Conservation (phyloP, 1,140 invertebrate genomes). For the Nasonia giraulti region DNA sequence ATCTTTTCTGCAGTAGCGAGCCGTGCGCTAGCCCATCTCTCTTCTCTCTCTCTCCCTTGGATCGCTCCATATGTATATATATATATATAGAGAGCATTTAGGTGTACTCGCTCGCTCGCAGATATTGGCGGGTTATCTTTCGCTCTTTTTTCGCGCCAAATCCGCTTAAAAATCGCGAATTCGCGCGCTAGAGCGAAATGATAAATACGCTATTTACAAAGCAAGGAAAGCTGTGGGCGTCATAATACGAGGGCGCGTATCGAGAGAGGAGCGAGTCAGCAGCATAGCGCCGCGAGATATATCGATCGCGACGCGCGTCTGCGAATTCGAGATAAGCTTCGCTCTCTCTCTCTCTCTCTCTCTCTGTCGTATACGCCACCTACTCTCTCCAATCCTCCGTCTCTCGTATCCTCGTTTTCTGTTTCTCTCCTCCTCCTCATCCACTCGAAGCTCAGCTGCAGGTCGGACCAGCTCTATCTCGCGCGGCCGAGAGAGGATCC, state of each 20-base stretch:
- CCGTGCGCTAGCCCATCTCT: background rate
- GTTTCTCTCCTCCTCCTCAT: slow-evolving; percentile 23
- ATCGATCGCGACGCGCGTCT: slow-evolving; percentile 74
- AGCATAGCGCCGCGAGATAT: slow-evolving; percentile 61
- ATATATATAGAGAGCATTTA: slow-evolving; percentile 55
- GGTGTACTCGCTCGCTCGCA: slow-evolving; percentile 43
- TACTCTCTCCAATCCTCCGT: slow-evolving; percentile 38
- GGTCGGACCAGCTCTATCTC: slow-evolving; percentile 14
- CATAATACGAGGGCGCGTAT: slow-evolving; percentile 53
- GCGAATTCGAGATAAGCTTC: slow-evolving; percentile 70
- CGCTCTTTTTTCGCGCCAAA: background rate
- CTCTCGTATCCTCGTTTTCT: slow-evolving; percentile 49
- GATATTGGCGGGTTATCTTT: slow-evolving; percentile 57
- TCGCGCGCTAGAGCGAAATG: background rate
- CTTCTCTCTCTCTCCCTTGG: background rate
- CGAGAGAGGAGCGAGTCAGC: slow-evolving; percentile 55
- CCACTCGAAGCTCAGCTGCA: background rate
- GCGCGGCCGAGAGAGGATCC: background rate
- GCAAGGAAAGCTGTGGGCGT: background rate
- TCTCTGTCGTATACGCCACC: slow-evolving; percentile 53
- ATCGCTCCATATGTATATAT: background rate
- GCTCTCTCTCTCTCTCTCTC: background rate
- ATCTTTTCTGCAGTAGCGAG: slow-evolving; percentile 70
- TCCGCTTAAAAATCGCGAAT: slow-evolving; percentile 18
- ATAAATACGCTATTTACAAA: background rate